Evolutionary conservation across 2,888 invertebrate species (phyloP), one percentile per base, ranked within the genome.

Genomic region (Gandaritis pyraliata): DNA sequence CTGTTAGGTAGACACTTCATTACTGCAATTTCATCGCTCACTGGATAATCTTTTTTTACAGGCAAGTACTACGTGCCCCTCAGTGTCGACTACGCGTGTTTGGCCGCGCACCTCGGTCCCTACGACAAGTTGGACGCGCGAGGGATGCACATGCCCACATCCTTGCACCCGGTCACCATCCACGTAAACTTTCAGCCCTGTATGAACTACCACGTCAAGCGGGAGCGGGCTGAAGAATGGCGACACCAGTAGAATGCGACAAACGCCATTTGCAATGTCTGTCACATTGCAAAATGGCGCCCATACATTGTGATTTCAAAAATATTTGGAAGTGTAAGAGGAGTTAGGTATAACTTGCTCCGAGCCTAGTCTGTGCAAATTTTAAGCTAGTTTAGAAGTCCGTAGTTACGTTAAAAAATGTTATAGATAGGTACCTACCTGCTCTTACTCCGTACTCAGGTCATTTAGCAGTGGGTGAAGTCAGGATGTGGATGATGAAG

Each of bases 141-240:
- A 23, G 88, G 92, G 23, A 88, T 91, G 70, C 93, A 93, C 18
- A 92, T 94, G 0, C 90, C 94, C 38, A 93, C 94, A 16, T 94
- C 95, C 1, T 86, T 97, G 36, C 97, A 97, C 87, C 97, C 97
- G 2, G 96, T 98, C 71, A 97, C 97, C 61, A 97, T 98, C 64
- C 96, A 96, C 81, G 97, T 97, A n/a, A 96, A 96, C 87, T 97
- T 96, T 79, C 88, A 89, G 69, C 86, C 92, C 36, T 91, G 88
- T 69, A 79, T 87, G 74, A 79, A 84, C 77, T 89, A 87, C 72
- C 87, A 85, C 73, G 82, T 90, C 58, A 91, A 90, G 66, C 77
- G 80, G 0, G 90, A 92, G 62, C 49, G 46, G 8, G 33, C 18
- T 11, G 58, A 54, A 11, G 51, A 55, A 33, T 63, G 63, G 63